Conservation (phyloP, 2,888 invertebrate species). For the Minunthozetes semirufus region DNA sequence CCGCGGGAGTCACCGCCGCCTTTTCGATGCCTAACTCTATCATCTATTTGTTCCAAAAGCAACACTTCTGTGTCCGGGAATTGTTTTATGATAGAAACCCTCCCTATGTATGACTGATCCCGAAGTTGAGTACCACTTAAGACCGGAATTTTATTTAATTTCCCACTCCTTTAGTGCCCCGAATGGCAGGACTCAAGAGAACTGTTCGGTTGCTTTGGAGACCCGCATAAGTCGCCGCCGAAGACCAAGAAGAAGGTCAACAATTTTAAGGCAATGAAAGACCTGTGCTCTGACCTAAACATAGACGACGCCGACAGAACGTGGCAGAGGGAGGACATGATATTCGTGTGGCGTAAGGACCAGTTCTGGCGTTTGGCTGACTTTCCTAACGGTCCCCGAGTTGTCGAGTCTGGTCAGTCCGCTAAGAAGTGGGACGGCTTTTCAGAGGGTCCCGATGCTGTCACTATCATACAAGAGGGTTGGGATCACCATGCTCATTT, state of each 20-base stretch:
- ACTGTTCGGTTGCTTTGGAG: slow-evolving; percentile 14
- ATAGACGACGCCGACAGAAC: not conserved
- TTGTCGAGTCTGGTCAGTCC: not conserved
- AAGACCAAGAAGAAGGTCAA: not conserved
- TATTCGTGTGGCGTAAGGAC: not conserved
- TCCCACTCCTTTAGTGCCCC: not conserved
- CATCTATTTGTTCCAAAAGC: not conserved
- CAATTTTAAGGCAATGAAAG: not conserved
- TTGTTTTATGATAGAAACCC: not conserved
- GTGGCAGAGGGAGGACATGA: not conserved
- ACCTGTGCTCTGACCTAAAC: slow-evolving; percentile 1
- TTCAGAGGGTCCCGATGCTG: not conserved
- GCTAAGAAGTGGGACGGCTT: not conserved
- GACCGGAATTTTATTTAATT: not conserved
- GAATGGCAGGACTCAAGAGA: not conserved
- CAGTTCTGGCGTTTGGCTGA: not conserved
- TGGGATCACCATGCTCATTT: too few species aligned
- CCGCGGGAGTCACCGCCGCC: not conserved
- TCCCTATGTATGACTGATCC: not conserved
- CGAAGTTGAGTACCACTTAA: not conserved
- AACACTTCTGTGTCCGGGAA: not conserved
- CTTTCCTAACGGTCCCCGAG: not conserved
- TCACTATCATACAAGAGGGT: slow-evolving; percentile 1
- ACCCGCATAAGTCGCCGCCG: not conserved
- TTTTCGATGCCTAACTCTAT: slow-evolving; percentile 9